Percentiles rank a stretch among this genome's conserved stretches.
Evolutionary conservation across 2,797 vertebrate species (phyloP).

Genomic region (Malurus leucopterus): DNA sequence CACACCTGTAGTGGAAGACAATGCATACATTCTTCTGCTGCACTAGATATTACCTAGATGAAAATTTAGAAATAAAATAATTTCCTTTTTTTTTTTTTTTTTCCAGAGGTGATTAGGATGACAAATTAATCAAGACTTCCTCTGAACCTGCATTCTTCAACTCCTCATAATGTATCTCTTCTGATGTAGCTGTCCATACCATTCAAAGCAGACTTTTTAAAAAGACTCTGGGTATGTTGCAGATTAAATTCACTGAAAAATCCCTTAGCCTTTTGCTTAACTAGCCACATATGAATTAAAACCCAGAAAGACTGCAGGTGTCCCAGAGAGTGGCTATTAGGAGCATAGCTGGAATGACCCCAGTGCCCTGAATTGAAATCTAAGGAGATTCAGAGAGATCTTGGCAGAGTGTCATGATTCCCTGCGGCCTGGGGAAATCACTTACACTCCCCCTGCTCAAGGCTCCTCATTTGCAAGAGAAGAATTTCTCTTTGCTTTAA

Average conservation of each 20-base stretch:
- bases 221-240: neutral
- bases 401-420: neutral
- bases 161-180: neutral
- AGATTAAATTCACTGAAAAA: neutral
- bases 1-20: conserved; percentile 2
- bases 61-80: conserved; percentile 44
- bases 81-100: neutral
- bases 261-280: neutral
- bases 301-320: neutral
- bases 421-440: neutral
- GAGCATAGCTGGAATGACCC: neutral
- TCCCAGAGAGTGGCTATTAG: neutral
- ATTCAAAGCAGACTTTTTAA: neutral
- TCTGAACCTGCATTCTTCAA: neutral
- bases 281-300: neutral
- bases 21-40: neutral
- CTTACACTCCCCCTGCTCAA: neutral
- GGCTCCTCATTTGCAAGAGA: neutral
- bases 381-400: neutral
- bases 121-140: conserved; percentile 45
- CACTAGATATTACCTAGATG: neutral
- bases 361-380: neutral
- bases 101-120: neutral
- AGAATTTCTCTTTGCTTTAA: neutral
- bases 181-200: conserved; percentile 1